phyloP scores from a whole-genome alignment of 2,888 invertebrate genomes.

The Caenorhabditis zanzibari region DNA sequence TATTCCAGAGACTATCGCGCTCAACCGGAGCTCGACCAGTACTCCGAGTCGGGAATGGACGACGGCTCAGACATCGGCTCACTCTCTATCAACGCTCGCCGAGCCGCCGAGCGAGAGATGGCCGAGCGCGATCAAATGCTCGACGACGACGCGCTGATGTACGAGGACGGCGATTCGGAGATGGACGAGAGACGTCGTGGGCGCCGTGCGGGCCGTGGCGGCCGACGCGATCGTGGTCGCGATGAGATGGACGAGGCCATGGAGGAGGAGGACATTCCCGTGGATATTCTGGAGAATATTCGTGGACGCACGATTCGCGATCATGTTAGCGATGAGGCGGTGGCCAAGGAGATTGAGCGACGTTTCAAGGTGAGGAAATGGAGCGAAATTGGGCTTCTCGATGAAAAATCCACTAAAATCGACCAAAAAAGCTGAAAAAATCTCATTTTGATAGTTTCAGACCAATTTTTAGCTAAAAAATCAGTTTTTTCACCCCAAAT shows the following conservation, averaged over 20 bases:
- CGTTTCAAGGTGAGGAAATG: slow-evolving; percentile 84
- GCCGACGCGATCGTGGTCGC: slow-evolving; percentile 40
- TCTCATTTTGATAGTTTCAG: too few relatives aligned
- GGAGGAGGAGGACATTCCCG: slow-evolving; percentile 84
- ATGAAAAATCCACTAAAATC: background rate
- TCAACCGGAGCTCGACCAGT: slow-evolving; percentile 95
- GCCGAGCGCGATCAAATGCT: slow-evolving; percentile 90
- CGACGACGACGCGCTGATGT: slow-evolving; percentile 79
- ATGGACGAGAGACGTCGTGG: slow-evolving; percentile 19
- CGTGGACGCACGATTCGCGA: slow-evolving; percentile 95
- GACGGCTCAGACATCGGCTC: slow-evolving; percentile 90
- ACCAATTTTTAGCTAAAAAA: background rate
- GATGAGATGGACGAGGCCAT: slow-evolving; percentile 67
- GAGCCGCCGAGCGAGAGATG: slow-evolving; percentile 94
- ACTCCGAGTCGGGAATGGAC: slow-evolving; percentile 92
- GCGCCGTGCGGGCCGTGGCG: slow-evolving; percentile 56
- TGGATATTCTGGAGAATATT: slow-evolving; percentile 98
- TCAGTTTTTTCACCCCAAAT: background rate
- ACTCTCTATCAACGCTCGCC: slow-evolving; percentile 91
- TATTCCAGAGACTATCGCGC: slow-evolving; percentile 92
- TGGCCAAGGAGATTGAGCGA: slow-evolving; percentile 96
- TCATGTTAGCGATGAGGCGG: slow-evolving; percentile 97
- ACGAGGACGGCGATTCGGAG: slow-evolving; percentile 78
- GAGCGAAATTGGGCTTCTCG: background rate
- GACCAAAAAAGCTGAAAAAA: background rate